A percentile compares a stretch with the other conserved stretches of the same genome.
These are phyloP conservation scores for Cettia cetti DNA, from an alignment of 2,113 vertebrate genomes.

Conservation along the genomic window DNA sequence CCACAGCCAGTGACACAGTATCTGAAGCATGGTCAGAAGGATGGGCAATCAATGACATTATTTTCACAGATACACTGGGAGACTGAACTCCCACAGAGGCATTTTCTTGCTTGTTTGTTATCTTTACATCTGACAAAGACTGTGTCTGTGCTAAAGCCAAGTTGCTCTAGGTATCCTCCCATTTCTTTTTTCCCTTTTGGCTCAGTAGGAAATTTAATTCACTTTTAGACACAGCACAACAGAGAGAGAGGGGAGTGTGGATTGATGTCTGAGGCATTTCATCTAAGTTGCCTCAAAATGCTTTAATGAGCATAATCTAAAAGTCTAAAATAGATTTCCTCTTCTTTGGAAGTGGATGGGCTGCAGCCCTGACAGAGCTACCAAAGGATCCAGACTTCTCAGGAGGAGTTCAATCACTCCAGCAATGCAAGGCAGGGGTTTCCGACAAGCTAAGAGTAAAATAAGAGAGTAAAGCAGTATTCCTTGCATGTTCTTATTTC, in stretches of 20 bases:
- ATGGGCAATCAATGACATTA: not conserved
- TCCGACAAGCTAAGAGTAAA: not conserved
- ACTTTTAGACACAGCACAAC: not conserved
- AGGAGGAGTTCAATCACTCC: not conserved
- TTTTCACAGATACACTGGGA: not conserved
- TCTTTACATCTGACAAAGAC: not conserved
- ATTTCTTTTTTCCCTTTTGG: not conserved
- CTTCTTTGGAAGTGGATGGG: not conserved
- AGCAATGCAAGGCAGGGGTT: not conserved
- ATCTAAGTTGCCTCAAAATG: not conserved
- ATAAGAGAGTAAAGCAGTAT: not conserved
- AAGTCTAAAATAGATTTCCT: not conserved
- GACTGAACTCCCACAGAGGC: not conserved
- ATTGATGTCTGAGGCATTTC: not conserved
- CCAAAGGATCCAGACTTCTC: not conserved
- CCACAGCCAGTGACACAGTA: fast-evolving
- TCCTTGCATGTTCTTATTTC: not conserved
- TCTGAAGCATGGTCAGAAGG: not conserved
- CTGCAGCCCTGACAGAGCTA: not conserved
- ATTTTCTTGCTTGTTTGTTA: not conserved
- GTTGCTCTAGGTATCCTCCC: not conserved
- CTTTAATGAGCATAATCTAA: not conserved
- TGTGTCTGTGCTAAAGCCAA: not conserved
- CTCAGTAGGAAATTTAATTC: not conserved
- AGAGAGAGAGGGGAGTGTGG: not conserved